phyloP scores from a whole-genome alignment of 2,888 invertebrate species.

The Eupsilia transversa region DNA sequence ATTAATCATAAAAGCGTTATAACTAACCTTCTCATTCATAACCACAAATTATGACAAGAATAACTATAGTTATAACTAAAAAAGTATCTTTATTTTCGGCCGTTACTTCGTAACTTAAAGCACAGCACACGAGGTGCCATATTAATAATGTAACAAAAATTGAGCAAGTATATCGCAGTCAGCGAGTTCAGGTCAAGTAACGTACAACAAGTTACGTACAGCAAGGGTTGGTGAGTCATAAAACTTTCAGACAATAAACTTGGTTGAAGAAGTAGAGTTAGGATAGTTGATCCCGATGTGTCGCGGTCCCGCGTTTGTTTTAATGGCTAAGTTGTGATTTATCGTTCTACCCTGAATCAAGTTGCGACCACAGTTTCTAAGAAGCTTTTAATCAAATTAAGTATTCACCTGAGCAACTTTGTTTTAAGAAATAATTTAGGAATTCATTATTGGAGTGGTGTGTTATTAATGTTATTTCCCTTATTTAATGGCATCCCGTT shows the following conservation, averaged over 20 bases:
- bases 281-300: conserved; percentile 84
- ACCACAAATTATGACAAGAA: no score
- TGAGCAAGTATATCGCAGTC: conserved; percentile 40
- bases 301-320: conserved; percentile 80
- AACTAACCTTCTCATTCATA: no score
- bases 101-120: not conserved
- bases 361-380: conserved; percentile 76
- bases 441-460: conserved; percentile 7
- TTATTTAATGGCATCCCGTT: no score
- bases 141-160: conserved; percentile 35
- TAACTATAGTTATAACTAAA: no score
- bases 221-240: conserved; percentile 77
- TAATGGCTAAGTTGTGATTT: conserved; percentile 88
- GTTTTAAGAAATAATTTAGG: conserved; percentile 58
- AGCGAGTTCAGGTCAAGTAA: conserved; percentile 53
- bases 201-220: conserved; percentile 64
- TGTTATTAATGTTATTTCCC: no score
- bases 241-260: conserved; percentile 85
- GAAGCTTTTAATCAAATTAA: conserved; percentile 81
- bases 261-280: conserved; percentile 79
- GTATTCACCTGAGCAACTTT: conserved; percentile 69
- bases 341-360: conserved; percentile 75
- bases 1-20: no score
- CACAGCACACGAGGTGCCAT: not conserved
- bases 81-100: not conserved